Base-by-base conservation (phyloP, 1,140 invertebrate genomes). In the Radopholus similis region DNA sequence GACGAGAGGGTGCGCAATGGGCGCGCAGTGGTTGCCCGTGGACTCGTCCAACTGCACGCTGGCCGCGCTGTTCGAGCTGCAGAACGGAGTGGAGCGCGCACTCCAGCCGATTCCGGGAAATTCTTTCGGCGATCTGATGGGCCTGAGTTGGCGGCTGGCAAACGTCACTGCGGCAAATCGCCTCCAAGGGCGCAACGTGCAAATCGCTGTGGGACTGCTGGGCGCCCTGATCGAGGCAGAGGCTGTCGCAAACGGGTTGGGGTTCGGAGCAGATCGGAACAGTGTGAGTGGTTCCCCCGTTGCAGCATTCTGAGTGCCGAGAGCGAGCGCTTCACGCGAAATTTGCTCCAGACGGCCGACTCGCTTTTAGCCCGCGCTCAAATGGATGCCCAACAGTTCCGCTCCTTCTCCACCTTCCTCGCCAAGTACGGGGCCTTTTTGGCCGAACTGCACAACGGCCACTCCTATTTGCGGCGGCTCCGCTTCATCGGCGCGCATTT, bases 1-100 rank as follows among this genome's bases (percentile, higher is more conserved):
- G 15, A 81, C 72, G 0, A 11, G 80, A 54, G 66, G 60, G 57
- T 81, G 78, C 68, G 18, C 51, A 3, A 54, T 40, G 18, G 44
- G 66, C 35, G 67, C 63, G 15, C 47, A 66, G 57, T 78, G 77
- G 77, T 38, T 40, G 26, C 37, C 28, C 18, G 67, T 82, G 32
- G 60, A 80, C 47, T 23, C 38, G 5, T 77, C 67, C 57, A 83
- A 80, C 55, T 80, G 81, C 67, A 78, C 77, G 11, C 37, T 76
- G 18, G 66, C 75, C 0, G 51, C 72, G 37, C 59, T 78, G n/a
- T 62, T 66, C 37, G 76, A 73, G 15, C 23, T 78, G 11, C 57
- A 42, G n/a, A 53, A 44, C 53, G 18, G 66, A 56, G 53, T 65
- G 64, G 28, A 71, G 13, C 13, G 23, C 34, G 9, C 1, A 58